Conservation (phyloP, 1,140 invertebrate species). For the Fragariocoptes setiger region DNA sequence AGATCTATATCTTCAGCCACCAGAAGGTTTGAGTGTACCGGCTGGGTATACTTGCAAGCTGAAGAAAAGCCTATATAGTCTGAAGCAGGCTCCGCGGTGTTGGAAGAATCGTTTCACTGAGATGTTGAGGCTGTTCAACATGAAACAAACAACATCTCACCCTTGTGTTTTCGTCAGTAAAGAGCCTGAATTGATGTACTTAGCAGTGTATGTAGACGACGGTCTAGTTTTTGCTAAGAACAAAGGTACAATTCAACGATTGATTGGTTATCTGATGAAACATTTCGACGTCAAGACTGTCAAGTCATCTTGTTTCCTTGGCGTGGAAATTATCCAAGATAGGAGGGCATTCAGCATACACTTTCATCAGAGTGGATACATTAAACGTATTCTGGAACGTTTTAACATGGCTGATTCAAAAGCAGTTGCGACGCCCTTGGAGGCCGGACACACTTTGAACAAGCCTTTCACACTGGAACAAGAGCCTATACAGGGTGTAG, state of each 20-base stretch:
- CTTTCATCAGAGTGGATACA: background rate
- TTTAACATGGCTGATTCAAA: slow-evolving; percentile 14
- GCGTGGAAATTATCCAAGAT: slow-evolving; percentile 1
- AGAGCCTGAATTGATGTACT: background rate
- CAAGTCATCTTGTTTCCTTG: slow-evolving; percentile 1
- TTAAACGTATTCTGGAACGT: slow-evolving; percentile 1
- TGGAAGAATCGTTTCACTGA: slow-evolving; percentile 8
- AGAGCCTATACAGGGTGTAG: slow-evolving; percentile 8
- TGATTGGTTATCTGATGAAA: background rate
- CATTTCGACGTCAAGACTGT: slow-evolving; percentile 11
- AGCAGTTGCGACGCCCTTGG: slow-evolving; percentile 12
- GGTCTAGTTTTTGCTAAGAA: slow-evolving; percentile 14
- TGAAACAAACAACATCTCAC: background rate
- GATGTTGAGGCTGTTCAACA: background rate
- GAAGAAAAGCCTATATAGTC: slow-evolving; percentile 11
- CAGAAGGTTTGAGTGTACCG: slow-evolving; percentile 15
- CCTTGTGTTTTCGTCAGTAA: background rate
- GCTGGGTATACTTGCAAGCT: slow-evolving; percentile 6
- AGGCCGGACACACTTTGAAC: slow-evolving; percentile 8
- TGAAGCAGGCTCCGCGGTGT: slow-evolving; percentile 10
- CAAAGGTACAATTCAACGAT: background rate
- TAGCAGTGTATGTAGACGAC: slow-evolving; percentile 20
- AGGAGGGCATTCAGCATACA: slow-evolving; percentile 1
- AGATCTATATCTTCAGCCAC: slow-evolving; percentile 16
- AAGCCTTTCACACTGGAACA: background rate